Base-by-base conservation (phyloP, 2,113 vertebrate genomes). In the Grantiella picta region DNA sequence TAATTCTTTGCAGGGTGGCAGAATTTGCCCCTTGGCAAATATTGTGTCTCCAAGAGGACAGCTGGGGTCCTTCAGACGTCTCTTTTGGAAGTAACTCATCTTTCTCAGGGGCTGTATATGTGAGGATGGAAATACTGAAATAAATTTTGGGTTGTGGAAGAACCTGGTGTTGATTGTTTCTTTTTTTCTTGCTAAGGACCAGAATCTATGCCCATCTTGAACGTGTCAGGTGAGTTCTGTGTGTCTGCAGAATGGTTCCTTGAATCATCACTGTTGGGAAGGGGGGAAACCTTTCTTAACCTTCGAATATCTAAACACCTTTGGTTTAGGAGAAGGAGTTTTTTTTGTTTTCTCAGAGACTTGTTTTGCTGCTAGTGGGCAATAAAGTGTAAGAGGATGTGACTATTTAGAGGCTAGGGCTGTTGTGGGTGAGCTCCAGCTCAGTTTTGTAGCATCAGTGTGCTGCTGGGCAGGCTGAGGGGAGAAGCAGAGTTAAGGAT, bases 161-260 rank as follows among this genome's bases (percentile, higher is more conserved):
- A 53, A 15, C 3, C 1, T 20, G 31, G 5, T 9, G 33, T 35
- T 4, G 16, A 5, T 13, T 21, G 5, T n/a, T 57, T 10, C 2
- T 5, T 31, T 31, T 18, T 40, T 12, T 36, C 8, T 38, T 16
- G 12, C 7, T 1, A 8, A 10, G 17, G 12, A 22, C 7, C 4
- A 5, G 23, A 4, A 9, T 22, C 1, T 5, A 10, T 27, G 13
- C 5, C 16, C 0, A 3, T 0, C 3, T 7, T 5, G 2, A 24
- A 19, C 0, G 0, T 11, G 9, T 18, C 11, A 22, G 29, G 6
- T 27, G 36, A 21, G n/a, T n/a, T 20, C 8, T 19, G 49, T 2
- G 15, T 47, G 27, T 10, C 20, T 68, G 22, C 10, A 3, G 22
- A 21, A 27, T 11, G 24, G n/a, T 38, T 8, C 11, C 13, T 45